Base-by-base conservation (phyloP, 2,797 vertebrate species). In the Tapera naevia region DNA sequence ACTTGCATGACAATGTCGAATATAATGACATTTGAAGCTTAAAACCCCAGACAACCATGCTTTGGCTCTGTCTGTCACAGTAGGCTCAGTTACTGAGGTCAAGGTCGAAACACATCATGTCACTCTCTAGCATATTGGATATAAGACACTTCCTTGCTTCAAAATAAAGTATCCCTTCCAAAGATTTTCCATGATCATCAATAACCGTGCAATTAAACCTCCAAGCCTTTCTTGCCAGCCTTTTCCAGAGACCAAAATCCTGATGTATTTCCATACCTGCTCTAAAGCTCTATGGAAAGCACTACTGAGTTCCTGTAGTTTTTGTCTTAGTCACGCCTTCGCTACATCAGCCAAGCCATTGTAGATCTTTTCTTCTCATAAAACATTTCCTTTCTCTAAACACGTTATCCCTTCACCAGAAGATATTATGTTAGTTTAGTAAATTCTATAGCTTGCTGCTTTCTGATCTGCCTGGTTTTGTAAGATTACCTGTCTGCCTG, bases 11-110 rank as follows among this genome's bases (percentile, higher is more conserved):
- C 86, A 66, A 23, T 30, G 60, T 89, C 13, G 0, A 76, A 76
- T 73, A 58, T 37, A 89, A 86, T 50, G 80, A 73, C 74, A 91
- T 73, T 56, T 86, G 73, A 84, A 94, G 56, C 66, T 88, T 73
- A 93, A 94, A 94, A 73, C 14, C 25, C 51, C 57, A 94, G 71
- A 57, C 83, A 73, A 78, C 12, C 64, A 74, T 73, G 67, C 32
- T 81, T 41, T 72, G 78, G 39, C 9, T 5, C 46, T 82, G 67
- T 62, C 82, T 91, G 64, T 72, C 90, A 94, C 65, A 86, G 43
- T 5, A n/a, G 54, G 80, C 57, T 90, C 83, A 72, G 91, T 93
- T 90, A 70, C 64, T 45, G 28, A 75, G 65, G 70, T 33, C 30
- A 84, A 32, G 62, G 66, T 43, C 66, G 93, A 90, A 94, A 91